Evolutionary conservation across 2,113 vertebrate genomes (phyloP).

Genomic region (Clinocottus analis): DNA sequence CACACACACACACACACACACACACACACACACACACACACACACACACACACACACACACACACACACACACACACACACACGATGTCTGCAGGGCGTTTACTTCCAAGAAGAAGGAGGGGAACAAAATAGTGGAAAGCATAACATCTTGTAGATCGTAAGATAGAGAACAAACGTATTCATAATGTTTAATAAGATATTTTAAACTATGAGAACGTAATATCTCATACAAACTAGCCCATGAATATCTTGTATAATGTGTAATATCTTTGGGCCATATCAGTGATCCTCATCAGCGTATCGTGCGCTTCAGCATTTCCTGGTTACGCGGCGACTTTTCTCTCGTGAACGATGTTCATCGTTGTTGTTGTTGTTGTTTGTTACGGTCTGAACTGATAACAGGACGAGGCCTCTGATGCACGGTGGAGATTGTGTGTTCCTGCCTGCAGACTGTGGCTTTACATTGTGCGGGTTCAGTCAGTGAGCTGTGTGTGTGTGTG

Average conservation of each 20-base stretch:
- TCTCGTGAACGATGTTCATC: not conserved
- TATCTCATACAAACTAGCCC: not conserved
- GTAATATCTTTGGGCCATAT: not conserved
- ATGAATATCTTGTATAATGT: not conserved
- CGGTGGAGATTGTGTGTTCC: not conserved
- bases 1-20: too few relatives aligned
- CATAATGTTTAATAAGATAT: not conserved
- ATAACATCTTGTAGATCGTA: not conserved
- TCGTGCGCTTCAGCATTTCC: not conserved
- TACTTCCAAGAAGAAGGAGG: not conserved
- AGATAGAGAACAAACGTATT: not conserved
- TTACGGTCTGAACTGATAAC: not conserved
- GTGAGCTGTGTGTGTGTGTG: slow-evolving; percentile 13
- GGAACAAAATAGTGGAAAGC: not conserved
- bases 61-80: too few relatives aligned
- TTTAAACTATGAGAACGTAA: not conserved
- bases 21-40: too few relatives aligned
- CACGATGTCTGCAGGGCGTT: not conserved
- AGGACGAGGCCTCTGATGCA: not conserved
- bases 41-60: too few relatives aligned
- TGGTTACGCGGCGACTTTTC: not conserved
- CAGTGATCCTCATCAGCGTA: too few relatives aligned
- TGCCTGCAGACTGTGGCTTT: slow-evolving; percentile 61
- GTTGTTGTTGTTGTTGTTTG: too few relatives aligned
- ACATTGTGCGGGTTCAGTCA: slow-evolving; percentile 17